phyloP scores from a whole-genome alignment of 2,113 vertebrate genomes.

The Oreochromis tanganicae region DNA sequence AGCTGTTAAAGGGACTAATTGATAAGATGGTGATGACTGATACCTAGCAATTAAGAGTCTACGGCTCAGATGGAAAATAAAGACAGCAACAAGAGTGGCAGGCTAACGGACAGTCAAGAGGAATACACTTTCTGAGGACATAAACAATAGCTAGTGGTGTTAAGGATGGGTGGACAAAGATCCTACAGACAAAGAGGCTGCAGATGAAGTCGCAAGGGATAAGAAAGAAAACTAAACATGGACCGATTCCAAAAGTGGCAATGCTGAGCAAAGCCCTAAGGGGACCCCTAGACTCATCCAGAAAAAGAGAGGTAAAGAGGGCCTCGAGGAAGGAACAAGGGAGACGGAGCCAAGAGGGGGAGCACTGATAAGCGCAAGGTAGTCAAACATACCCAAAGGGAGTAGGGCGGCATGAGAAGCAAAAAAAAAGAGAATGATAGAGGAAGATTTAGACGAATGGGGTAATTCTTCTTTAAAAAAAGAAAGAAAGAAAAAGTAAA shows the following conservation, averaged over 20 bases:
- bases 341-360: conserved; percentile 19
- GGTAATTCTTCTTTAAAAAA: background rate
- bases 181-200: conserved; percentile 24
- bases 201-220: conserved; percentile 4
- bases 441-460: background rate
- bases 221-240: conserved; percentile 35
- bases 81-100: background rate
- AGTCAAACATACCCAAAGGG: conserved; percentile 26
- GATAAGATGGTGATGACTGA: background rate
- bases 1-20: background rate
- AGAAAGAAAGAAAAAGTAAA: background rate
- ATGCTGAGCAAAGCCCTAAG: conserved; percentile 29
- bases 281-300: conserved; percentile 16
- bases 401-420: conserved; percentile 1
- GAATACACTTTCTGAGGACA: conserved; percentile 6
- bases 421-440: conserved; percentile 1
- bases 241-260: conserved; percentile 44
- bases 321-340: background rate
- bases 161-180: conserved; percentile 29
- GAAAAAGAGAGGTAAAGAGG: conserved; percentile 31
- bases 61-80: background rate
- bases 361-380: conserved; percentile 45
- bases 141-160: conserved; percentile 26
- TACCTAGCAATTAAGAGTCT: background rate
- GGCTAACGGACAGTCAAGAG: conserved; percentile 7